Percentiles rank a stretch among this genome's conserved stretches.
phyloP scores from a whole-genome alignment of 1,140 invertebrate genomes.

The Patella vulgata region DNA sequence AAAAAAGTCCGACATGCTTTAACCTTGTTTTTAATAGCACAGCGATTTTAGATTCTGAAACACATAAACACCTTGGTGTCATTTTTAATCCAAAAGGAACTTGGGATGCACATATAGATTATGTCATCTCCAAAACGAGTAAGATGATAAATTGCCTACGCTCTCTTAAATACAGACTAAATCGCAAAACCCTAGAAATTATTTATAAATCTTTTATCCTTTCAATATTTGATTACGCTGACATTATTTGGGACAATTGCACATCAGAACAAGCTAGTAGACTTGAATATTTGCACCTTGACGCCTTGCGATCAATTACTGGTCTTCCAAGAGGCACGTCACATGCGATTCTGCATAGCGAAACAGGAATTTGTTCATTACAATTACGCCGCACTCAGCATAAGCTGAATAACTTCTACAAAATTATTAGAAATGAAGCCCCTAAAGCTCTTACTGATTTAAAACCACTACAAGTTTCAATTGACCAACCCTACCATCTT shows the following conservation, averaged over 20 bases:
- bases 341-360: neutral
- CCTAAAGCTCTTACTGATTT: no score
- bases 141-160: slow-evolving; percentile 10
- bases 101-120: slow-evolving; percentile 13
- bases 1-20: slow-evolving; percentile 1
- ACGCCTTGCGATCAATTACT: slow-evolving; percentile 15
- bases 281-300: slow-evolving; percentile 21
- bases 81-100: slow-evolving; percentile 5
- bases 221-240: slow-evolving; percentile 26
- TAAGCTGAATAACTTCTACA: slow-evolving; percentile 15
- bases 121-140: slow-evolving; percentile 12
- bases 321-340: slow-evolving; percentile 13
- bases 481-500: no score
- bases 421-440: slow-evolving; percentile 5
- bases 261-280: slow-evolving; percentile 3
- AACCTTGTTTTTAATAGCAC: slow-evolving; percentile 1
- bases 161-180: slow-evolving; percentile 7
- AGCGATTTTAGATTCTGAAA: neutral
- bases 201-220: slow-evolving; percentile 23
- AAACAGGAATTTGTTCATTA: slow-evolving; percentile 16
- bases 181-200: slow-evolving; percentile 9
- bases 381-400: slow-evolving; percentile 1
- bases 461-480: no score
- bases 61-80: slow-evolving; percentile 17
- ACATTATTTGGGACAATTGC: slow-evolving; percentile 15